Evolutionary conservation across 2,888 invertebrate species (phyloP), one percentile per base, ranked within the genome.

Genomic region (Archaeoteleia sp.): DNA sequence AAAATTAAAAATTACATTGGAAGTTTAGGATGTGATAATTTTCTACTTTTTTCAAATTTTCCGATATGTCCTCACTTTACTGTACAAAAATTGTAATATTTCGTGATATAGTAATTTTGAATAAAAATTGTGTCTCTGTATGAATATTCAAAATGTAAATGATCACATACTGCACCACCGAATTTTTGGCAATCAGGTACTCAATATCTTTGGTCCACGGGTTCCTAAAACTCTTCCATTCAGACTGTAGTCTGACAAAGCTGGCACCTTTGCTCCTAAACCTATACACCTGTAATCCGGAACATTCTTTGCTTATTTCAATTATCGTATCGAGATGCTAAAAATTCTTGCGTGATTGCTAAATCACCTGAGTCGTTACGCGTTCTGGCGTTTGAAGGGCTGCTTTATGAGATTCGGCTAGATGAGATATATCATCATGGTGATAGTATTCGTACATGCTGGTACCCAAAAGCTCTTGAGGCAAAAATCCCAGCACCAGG

Each of bases 131-230:
- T n/a, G n/a, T n/a, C n/a, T n/a, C n/a, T n/a, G n/a, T n/a, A n/a
- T n/a, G n/a, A n/a, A n/a, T n/a, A n/a, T n/a, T n/a, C n/a, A n/a
- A n/a, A n/a, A n/a, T n/a, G n/a, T n/a, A n/a, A n/a, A n/a, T n/a
- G n/a, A n/a, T n/a, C n/a, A 86, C 89, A 87, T 85, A 92, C 88
- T 90, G 87, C 61, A 95, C 88, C 39, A 94, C 88, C 0, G 91
- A 92, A 86, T 96, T 96, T 84, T 94, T 95, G 0, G 95, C 93
- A 72, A 96, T 92, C 70, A 97, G 88, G 81, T 93, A 95, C 80
- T 97, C 97, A 67, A 95, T 91, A 80, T 97, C 97, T 86, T 95
- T 95, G 0, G 96, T 97, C 96, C 96, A 97, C 0, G 97, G 97
- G 86, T 97, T 97, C 77, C 91, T 91, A 84, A 97, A 96, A 0